A percentile compares a stretch with the other conserved stretches of the same genome.
Conservation (phyloP, 2,888 invertebrate species). For the Clistopyga incitator region DNA sequence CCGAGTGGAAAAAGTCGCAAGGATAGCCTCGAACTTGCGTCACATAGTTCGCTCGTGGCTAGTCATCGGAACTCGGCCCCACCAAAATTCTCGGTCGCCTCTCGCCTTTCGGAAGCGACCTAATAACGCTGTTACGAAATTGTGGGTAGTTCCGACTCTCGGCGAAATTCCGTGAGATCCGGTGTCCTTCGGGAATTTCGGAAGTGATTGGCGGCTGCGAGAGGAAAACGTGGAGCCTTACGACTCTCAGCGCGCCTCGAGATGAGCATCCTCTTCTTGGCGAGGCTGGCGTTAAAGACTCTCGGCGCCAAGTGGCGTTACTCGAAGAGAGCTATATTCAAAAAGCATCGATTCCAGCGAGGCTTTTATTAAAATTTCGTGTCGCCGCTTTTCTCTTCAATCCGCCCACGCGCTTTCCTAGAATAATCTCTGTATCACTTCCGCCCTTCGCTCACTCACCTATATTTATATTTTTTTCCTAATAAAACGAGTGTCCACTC, state of each 20-base stretch:
- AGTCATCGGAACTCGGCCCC: neutral
- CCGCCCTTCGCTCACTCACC: neutral
- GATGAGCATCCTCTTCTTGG: constrained; percentile 78
- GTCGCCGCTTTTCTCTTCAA: neutral
- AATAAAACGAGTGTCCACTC: neutral
- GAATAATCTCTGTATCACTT: neutral
- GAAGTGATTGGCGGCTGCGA: constrained; percentile 3
- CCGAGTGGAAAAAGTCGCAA: neutral
- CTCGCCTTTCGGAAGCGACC: neutral
- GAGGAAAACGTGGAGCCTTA: neutral
- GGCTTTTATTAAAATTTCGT: constrained; percentile 74
- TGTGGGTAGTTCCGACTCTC: neutral
- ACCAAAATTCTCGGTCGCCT: neutral
- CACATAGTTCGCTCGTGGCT: neutral
- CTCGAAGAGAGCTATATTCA: constrained; percentile 74
- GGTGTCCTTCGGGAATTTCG: neutral
- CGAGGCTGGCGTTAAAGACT: constrained; percentile 74
- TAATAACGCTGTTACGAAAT: neutral
- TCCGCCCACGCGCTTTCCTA: neutral
- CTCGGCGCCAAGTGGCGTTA: constrained; percentile 75
- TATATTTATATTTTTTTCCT: neutral
- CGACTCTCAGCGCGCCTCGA: constrained; percentile 7
- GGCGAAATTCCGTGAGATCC: neutral
- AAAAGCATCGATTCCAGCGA: constrained; percentile 78
- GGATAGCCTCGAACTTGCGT: neutral